Evolutionary conservation across 2,113 vertebrate genomes (phyloP).

Genomic region (Sardina pilchardus): DNA sequence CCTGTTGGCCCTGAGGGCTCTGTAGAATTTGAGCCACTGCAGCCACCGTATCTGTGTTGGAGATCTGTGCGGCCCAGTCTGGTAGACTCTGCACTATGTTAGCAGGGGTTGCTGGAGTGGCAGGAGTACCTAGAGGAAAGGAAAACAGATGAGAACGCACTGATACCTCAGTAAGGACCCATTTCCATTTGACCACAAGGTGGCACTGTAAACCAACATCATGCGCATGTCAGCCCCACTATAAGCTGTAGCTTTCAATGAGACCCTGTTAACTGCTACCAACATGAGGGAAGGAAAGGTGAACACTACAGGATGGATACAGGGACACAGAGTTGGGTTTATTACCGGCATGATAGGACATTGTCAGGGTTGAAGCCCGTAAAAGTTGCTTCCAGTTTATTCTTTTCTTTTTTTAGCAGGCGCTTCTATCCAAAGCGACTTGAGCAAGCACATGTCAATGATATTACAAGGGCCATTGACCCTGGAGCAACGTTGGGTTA

Average conservation of each 20-base stretch:
- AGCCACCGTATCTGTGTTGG: slow-evolving; percentile 93
- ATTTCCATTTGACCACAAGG: slow-evolving; percentile 26
- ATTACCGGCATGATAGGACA: too few species aligned
- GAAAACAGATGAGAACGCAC: background rate
- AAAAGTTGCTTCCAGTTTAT: too few species aligned
- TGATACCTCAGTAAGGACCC: background rate
- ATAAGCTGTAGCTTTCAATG: background rate
- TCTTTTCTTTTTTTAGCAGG: too few species aligned
- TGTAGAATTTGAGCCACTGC: slow-evolving; percentile 97
- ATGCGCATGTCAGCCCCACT: background rate
- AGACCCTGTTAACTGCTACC: background rate
- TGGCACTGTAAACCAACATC: slow-evolving; percentile 31
- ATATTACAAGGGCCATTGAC: too few species aligned
- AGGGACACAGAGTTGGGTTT: too few species aligned
- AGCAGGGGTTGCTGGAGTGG: slow-evolving; percentile 94
- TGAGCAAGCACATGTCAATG: too few species aligned
- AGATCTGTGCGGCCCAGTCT: slow-evolving; percentile 98
- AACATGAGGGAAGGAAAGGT: background rate
- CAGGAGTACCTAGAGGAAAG: slow-evolving; percentile 82
- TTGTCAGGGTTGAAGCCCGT: too few species aligned
- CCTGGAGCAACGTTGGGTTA: too few species aligned
- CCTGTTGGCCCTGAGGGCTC: slow-evolving; percentile 98
- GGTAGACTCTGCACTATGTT: slow-evolving; percentile 89
- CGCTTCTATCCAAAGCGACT: too few species aligned
- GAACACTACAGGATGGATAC: too few species aligned